These are phyloP conservation scores for Podarcis muralis DNA, from an alignment of 2,113 vertebrate genomes.

Conservation along the genomic window DNA sequence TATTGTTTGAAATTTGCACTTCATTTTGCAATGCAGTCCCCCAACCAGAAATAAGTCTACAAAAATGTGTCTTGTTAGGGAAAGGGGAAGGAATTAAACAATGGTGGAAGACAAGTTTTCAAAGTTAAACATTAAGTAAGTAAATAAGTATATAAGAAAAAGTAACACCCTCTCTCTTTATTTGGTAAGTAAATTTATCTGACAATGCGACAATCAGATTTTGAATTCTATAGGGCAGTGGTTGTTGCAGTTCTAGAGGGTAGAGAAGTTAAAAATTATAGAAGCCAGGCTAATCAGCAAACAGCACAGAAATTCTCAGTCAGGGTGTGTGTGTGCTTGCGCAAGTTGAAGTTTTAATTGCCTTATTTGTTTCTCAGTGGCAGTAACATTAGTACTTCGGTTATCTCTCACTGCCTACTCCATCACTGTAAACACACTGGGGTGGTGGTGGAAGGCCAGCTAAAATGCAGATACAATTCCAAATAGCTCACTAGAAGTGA, in stretches of 20 bases:
- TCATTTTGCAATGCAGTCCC: too few relatives aligned
- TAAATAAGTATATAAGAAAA: background rate
- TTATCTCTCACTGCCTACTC: conserved; percentile 53
- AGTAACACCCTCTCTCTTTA: background rate
- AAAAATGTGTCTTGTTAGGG: too few relatives aligned
- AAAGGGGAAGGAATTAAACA: background rate
- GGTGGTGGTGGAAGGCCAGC: conserved; percentile 48
- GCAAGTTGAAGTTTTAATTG: conserved; percentile 49
- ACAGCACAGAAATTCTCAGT: conserved; percentile 11
- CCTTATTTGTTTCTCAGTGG: conserved; percentile 57
- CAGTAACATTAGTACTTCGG: conserved; percentile 58
- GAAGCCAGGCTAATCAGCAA: background rate
- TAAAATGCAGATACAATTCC: conserved; percentile 47
- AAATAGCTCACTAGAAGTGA: conserved; percentile 30
- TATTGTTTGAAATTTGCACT: too few relatives aligned
- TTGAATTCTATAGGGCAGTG: conserved; percentile 29
- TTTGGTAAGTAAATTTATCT: background rate
- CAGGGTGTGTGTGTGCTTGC: background rate
- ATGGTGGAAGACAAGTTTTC: background rate
- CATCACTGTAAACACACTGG: conserved; percentile 48
- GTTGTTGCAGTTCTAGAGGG: conserved; percentile 3
- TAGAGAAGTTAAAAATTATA: conserved; percentile 35
- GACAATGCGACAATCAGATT: conserved; percentile 28
- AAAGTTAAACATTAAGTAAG: background rate
- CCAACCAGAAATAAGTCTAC: too few relatives aligned